Evolutionary conservation across 2,113 vertebrate species (phyloP).

Genomic region (Lophura nycthemera): DNA sequence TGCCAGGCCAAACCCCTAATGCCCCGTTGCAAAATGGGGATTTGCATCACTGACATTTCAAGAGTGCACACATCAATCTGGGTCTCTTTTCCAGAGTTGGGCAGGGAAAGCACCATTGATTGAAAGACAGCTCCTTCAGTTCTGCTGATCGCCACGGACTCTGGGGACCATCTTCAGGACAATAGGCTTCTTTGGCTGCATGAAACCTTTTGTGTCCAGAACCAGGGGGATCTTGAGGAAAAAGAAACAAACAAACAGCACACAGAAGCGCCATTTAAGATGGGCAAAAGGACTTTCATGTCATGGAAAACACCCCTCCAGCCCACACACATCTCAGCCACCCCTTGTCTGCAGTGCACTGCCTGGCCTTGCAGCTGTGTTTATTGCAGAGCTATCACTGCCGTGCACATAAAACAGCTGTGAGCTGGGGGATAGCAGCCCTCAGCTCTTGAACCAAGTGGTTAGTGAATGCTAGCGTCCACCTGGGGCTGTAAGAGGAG

Average conservation of each 20-base stretch:
- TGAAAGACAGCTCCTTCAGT: conserved; percentile 18
- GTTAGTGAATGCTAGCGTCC: neutral
- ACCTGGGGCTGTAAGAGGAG: accelerated
- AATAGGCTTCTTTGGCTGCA: conserved; percentile 79
- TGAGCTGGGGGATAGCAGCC: neutral
- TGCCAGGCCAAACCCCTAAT: neutral
- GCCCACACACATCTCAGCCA: neutral
- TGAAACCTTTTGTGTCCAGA: conserved; percentile 65
- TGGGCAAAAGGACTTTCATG: neutral
- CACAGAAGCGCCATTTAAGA: neutral
- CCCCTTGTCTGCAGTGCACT: neutral
- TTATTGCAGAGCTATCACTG: neutral
- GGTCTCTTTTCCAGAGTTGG: neutral
- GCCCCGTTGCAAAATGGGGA: neutral
- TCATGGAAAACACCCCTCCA: neutral
- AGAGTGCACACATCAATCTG: neutral
- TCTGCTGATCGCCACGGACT: neutral
- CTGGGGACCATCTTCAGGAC: conserved; percentile 80
- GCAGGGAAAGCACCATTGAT: neutral
- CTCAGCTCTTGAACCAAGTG: neutral
- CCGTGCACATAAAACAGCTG: neutral
- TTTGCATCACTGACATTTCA: neutral
- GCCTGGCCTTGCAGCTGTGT: neutral
- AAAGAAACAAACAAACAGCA: neutral
- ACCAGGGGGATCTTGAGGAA: conserved; percentile 78